These are phyloP conservation scores for Luffia ferchaultella DNA, from an alignment of 2,888 invertebrate species.

Conservation along the genomic window DNA sequence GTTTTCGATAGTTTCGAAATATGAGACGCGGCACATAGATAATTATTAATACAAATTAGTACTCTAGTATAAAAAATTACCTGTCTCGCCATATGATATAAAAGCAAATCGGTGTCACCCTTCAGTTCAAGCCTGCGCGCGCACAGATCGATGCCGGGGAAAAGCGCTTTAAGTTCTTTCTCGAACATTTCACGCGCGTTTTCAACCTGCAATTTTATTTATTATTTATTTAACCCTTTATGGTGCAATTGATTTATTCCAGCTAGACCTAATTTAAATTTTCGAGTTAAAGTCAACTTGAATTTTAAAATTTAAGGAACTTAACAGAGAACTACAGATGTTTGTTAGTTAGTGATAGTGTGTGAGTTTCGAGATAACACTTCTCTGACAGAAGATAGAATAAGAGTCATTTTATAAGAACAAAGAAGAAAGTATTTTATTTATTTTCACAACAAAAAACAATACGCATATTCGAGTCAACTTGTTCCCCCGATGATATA, in stretches of 20 bases:
- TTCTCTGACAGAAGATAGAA: too few species aligned
- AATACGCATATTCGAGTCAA: too few species aligned
- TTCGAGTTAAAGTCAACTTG: too few species aligned
- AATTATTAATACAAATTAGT: neutral
- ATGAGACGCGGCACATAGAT: neutral
- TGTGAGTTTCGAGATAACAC: too few species aligned
- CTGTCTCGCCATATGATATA: conserved; percentile 29
- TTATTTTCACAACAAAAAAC: too few species aligned
- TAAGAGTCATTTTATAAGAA: too few species aligned
- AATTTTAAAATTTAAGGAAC: too few species aligned
- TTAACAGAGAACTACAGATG: too few species aligned
- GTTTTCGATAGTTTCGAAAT: neutral
- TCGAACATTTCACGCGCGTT: conserved; percentile 35
- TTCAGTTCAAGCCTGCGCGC: conserved; percentile 34
- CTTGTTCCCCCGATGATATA: too few species aligned
- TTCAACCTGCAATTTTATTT: conserved; percentile 41
- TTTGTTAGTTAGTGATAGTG: too few species aligned
- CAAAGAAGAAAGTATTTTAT: too few species aligned
- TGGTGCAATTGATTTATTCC: neutral
- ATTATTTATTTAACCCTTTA: too few species aligned
- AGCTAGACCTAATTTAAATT: neutral
- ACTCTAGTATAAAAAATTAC: neutral
- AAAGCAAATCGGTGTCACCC: conserved; percentile 34
- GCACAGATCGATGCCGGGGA: conserved; percentile 43
- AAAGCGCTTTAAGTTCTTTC: conserved; percentile 38